These are phyloP conservation scores for Harpegnathos saltator DNA, from an alignment of 1,140 invertebrate species.

Conservation along the genomic window DNA sequence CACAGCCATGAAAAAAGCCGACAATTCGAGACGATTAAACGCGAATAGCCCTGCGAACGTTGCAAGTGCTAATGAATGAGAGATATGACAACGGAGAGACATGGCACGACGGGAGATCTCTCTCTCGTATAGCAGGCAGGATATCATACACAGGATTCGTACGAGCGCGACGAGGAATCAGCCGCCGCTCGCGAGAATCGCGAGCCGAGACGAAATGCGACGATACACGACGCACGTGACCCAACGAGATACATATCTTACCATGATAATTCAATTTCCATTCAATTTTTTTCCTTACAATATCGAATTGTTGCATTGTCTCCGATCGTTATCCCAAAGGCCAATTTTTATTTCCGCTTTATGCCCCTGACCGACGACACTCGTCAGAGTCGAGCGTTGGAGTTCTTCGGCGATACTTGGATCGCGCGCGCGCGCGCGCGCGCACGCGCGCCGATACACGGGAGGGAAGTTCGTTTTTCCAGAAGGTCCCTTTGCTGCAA, in stretches of 20 bases:
- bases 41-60: slow-evolving; percentile 23
- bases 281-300: slow-evolving; percentile 4
- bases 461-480: background rate
- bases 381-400: background rate
- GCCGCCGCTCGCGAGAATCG: no score
- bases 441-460: no score
- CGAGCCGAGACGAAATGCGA: no score
- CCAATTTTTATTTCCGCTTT: slow-evolving; percentile 7
- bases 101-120: slow-evolving; percentile 2
- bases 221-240: no score
- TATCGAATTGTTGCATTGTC: slow-evolving; percentile 13
- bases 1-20: slow-evolving; percentile 25
- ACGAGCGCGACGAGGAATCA: no score
- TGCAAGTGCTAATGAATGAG: slow-evolving; percentile 56
- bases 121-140: no score
- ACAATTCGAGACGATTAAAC: slow-evolving; percentile 55
- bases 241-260: no score
- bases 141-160: no score
- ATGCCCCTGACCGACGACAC: background rate
- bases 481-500: background rate
- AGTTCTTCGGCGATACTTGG: background rate
- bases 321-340: background rate
- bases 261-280: background rate
- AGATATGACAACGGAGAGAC: slow-evolving; percentile 2
- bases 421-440: no score